Percentiles rank a stretch among this genome's conserved stretches.
Conservation (phyloP, 2,113 vertebrate genomes). For the Gyps fulvus region DNA sequence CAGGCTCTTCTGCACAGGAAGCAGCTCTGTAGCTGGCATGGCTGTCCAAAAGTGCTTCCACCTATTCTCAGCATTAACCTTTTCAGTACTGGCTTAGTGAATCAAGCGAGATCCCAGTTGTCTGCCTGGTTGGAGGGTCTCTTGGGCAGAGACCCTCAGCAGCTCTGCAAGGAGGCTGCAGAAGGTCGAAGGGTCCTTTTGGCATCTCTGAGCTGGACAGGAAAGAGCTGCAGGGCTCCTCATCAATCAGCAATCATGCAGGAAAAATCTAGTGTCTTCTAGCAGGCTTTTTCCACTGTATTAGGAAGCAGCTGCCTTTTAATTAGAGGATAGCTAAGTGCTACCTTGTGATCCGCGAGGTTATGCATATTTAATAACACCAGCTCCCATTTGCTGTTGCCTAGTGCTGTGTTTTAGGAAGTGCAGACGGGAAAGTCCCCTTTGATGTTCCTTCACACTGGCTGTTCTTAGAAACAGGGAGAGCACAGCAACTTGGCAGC, state of each 20-base stretch:
- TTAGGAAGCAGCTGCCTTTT: conserved; percentile 46
- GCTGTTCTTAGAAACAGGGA: not conserved
- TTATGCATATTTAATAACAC: conserved; percentile 10
- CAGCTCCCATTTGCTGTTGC: conserved; percentile 9
- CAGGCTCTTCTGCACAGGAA: not conserved
- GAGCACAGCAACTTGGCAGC: not conserved
- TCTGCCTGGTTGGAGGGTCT: not conserved
- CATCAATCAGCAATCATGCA: not conserved
- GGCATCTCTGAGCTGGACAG: not conserved
- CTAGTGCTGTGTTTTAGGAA: not conserved
- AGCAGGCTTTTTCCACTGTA: not conserved
- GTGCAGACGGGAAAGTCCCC: not conserved
- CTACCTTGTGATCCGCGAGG: not conserved
- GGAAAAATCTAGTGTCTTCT: not conserved
- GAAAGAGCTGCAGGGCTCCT: not conserved
- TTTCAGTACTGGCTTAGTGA: not conserved
- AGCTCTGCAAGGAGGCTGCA: not conserved
- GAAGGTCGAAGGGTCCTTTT: not conserved
- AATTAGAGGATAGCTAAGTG: conserved; percentile 41
- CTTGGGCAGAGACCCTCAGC: not conserved
- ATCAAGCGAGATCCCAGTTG: not conserved
- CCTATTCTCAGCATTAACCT: not conserved
- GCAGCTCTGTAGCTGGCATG: not conserved
- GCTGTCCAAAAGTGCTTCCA: not conserved
- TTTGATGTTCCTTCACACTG: not conserved